A percentile compares a stretch with the other conserved stretches of the same genome.
Conservation (phyloP, 2,113 vertebrate species). For the Porphyrio hochstetteri region DNA sequence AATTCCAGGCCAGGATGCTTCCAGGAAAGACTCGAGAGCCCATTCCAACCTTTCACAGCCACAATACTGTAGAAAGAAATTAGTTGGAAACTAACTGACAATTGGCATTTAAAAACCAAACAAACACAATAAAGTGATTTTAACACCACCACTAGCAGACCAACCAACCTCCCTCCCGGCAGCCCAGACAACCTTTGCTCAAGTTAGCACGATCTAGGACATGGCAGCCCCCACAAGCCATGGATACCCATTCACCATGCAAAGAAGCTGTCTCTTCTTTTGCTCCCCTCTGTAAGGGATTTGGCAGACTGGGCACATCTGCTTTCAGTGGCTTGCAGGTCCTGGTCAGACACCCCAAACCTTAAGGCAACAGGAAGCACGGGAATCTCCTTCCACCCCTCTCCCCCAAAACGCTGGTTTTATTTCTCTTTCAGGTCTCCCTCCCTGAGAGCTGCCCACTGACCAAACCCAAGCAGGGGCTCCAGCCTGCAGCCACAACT, state of each 20-base stretch:
- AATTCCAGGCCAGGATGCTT: background rate
- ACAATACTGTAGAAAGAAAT: background rate
- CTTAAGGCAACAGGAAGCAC: background rate
- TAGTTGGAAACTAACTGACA: background rate
- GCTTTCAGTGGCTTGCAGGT: background rate
- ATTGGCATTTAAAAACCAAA: background rate
- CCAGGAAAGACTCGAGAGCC: background rate
- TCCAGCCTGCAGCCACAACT: background rate
- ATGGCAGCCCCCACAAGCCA: background rate
- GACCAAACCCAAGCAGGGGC: background rate
- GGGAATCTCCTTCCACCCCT: background rate
- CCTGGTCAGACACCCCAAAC: background rate
- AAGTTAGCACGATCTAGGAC: background rate
- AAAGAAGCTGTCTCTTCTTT: background rate
- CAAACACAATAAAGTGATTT: background rate
- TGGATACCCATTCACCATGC: background rate
- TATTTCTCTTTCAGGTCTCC: background rate
- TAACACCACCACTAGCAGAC: background rate
- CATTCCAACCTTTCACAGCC: background rate
- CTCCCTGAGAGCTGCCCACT: background rate
- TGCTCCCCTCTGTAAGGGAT: background rate
- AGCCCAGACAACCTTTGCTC: fast-evolving
- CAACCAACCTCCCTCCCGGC: background rate
- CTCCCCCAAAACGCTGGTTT: background rate
- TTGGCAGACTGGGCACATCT: background rate